These are phyloP conservation scores for Chionoecetes opilio DNA, from an alignment of 1,140 invertebrate genomes.

Conservation along the genomic window DNA sequence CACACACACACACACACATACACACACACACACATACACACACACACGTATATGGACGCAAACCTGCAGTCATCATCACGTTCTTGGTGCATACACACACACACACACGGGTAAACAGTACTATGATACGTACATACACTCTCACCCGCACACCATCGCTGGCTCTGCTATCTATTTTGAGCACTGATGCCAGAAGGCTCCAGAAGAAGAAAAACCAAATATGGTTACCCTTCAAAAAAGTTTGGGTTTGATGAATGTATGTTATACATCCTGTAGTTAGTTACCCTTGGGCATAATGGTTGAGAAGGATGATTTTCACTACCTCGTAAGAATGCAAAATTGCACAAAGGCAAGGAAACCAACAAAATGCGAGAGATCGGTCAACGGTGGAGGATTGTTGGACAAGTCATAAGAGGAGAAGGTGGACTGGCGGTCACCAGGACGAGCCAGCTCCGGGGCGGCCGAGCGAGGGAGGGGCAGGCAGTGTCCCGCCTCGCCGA, in stretches of 20 bases:
- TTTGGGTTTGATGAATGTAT: neutral
- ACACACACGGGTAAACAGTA: too few relatives aligned
- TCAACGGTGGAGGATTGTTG: neutral
- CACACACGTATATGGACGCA: neutral
- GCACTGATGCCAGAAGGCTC: constrained; percentile 71
- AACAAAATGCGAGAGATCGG: neutral
- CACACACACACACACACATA: neutral
- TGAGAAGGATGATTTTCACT: neutral
- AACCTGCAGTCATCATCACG: neutral
- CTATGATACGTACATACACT: neutral
- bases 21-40: neutral
- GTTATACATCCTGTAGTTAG: constrained; percentile 13
- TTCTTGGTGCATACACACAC: neutral
- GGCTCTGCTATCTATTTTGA: constrained; percentile 67
- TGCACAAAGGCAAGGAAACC: neutral
- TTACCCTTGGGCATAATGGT: constrained; percentile 1
- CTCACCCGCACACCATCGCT: constrained; percentile 43
- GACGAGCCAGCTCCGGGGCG: constrained; percentile 33
- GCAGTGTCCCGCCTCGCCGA: neutral
- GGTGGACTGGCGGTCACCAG: constrained; percentile 32
- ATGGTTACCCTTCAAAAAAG: constrained; percentile 24
- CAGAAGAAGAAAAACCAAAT: neutral
- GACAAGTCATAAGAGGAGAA: constrained; percentile 13
- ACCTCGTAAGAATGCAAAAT: neutral
- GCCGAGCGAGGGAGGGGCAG: neutral